Evolutionary conservation across 2,797 vertebrate species (phyloP).

Genomic region (Cirrhinus molitorella): DNA sequence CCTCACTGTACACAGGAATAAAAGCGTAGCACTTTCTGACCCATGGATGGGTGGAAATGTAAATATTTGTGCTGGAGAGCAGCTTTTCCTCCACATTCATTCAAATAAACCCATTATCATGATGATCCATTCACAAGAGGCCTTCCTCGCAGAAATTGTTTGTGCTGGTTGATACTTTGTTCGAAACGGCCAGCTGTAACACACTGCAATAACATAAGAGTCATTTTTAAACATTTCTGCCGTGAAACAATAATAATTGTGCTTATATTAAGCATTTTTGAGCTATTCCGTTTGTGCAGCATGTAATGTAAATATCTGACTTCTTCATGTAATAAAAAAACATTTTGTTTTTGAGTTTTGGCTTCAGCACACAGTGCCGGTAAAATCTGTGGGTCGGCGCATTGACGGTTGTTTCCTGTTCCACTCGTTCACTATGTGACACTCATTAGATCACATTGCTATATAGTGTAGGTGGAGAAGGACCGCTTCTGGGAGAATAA

Average conservation of each 20-base stretch:
- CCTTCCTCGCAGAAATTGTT: slow-evolving; percentile 55
- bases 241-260: too few species aligned
- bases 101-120: slow-evolving; percentile 77
- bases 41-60: slow-evolving; percentile 62
- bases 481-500: neutral
- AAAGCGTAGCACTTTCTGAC: slow-evolving; percentile 32
- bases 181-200: neutral
- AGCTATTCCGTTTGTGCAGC: neutral
- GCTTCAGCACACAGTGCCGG: neutral
- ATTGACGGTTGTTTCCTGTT: neutral
- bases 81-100: slow-evolving; percentile 68
- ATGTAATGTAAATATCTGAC: neutral
- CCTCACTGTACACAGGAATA: slow-evolving; percentile 3
- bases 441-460: neutral
- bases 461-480: neutral
- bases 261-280: too few species aligned
- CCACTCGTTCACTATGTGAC: neutral
- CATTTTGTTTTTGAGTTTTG: neutral
- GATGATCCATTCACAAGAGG: slow-evolving; percentile 47
- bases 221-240: neutral
- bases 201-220: neutral
- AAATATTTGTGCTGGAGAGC: slow-evolving; percentile 77
- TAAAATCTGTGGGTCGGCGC: neutral
- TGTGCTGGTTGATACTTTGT: slow-evolving; percentile 48
- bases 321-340: too few species aligned